Evolutionary conservation across 2,797 vertebrate species (phyloP), one percentile per base, ranked within the genome.

Genomic region (Melanotaenia nigrans): DNA sequence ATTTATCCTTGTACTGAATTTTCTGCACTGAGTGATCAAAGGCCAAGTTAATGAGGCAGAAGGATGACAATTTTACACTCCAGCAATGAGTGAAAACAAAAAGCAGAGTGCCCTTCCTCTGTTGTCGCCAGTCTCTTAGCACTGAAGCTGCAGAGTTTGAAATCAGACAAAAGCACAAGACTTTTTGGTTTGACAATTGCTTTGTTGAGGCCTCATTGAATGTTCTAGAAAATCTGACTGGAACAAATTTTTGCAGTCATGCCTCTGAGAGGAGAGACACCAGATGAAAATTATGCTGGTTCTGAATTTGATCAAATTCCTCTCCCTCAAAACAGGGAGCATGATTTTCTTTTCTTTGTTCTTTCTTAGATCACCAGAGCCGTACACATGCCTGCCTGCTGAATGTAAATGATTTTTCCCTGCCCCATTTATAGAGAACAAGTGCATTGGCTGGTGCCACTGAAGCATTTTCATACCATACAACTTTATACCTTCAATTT

Each of bases 1-100:
- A 92, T 93, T 93, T 77, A 92, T 85, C 75, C 59, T 58, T 68
- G 82, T 68, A 85, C 78, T 62, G 84, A 82, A 82, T 90, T 89
- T 89, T 91, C 89, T 56, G 67, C 49, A 38, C 82, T 40, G 76
- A 79, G 63, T 81, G 87, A 92, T 93, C 92, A 93, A 91, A 92
- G 87, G 78, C 70, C 77, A 78, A 83, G 79, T 81, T 90, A 93
- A 93, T 87, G 89, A 90, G 86, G 81, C 78, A 84, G 85, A 89
- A 90, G 82, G 83, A 86, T 71, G 85, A 84, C 47, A 56, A 89
- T 89, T 89, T 88, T 91, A 89, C 85, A 88, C 87, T 76, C 71
- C 72, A 70, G 78, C 84, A 87, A 78, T 71, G 76, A 86, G 77
- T 63, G 58, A 78, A 86, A 85, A 88, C 83, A 87, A 87, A 88